phyloP scores from a whole-genome alignment of 2,113 vertebrate genomes.

The Dromas ardeola region DNA sequence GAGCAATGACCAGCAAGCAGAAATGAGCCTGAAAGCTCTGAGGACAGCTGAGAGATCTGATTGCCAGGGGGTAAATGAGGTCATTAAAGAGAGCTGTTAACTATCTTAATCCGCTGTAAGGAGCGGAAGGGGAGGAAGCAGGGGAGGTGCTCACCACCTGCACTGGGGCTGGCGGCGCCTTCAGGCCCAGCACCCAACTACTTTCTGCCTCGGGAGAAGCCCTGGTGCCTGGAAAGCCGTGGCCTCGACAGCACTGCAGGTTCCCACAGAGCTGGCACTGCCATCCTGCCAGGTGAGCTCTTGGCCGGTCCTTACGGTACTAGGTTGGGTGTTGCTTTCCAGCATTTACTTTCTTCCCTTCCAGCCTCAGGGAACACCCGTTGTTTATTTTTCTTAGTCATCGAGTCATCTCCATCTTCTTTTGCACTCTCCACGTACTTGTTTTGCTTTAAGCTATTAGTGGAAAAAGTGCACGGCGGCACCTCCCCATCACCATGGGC shows the following conservation, averaged over 20 bases:
- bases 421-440: background rate
- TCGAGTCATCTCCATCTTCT: background rate
- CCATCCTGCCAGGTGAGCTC: background rate
- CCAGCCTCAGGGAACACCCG: background rate
- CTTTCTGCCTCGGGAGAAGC: background rate
- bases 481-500: rapidly evolving
- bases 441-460: background rate
- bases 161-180: background rate
- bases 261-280: rapidly evolving
- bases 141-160: background rate
- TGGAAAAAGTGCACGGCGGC: background rate
- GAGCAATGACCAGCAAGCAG: background rate
- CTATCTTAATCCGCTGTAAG: background rate
- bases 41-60: background rate
- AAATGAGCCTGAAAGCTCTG: background rate
- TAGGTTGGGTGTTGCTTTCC: background rate
- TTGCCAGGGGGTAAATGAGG: background rate
- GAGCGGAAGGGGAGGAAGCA: background rate
- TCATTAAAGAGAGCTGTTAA: background rate
- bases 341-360: background rate
- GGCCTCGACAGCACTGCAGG: rapidly evolving
- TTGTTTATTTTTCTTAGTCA: background rate
- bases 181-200: background rate
- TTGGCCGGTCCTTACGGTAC: background rate
- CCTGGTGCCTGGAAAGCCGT: rapidly evolving